Evolutionary conservation across 1,140 invertebrate species (phyloP), one percentile per base, ranked within the genome.

Genomic region (Drosophila pachea): DNA sequence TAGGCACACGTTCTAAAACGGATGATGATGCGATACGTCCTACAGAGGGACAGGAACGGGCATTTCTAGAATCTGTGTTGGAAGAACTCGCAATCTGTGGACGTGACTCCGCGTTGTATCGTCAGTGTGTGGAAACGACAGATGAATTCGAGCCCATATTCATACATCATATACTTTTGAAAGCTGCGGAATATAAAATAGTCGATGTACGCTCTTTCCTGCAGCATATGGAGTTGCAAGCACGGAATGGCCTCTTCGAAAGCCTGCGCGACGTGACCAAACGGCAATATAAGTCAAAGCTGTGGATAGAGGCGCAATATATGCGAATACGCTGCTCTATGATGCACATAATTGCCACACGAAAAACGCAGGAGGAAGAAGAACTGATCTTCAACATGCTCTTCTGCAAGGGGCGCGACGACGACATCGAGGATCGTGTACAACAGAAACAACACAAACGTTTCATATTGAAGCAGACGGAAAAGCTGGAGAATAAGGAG

Each of bases 401-500:
- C 4, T 88, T 89, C 47, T 87, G 88, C 64, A 87, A 83, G 47
- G 76, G 87, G 5, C 88, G 88, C 14, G 84, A 89, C n/a, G 59
- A 50, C 7, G 70, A 77, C 31, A 59, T 64, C 4, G 84, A 87
- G 4, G 78, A 81, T 7, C 70, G 73, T 0, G 53, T 84, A 12
- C 83, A 89, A 8, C 65, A 83, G n/a, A 89, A 89, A 55, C 76
- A 89, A 32, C 86, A 89, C 52, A 89, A 89, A 55, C 88, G 88
- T n/a, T 88, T 86, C 42, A 89, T 89, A 63, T 48, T 89, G 8
- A 88, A 88, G 32, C 88, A 89, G 61, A 89, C 88, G 0, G 88
- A 88, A 14, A 89, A 88, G 53, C 50, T 89, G 14, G 86, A 89
- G 35, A 89, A 89, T 36, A 89, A 89, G 62, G 69, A 81, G n/a